Evolutionary conservation across 1,140 invertebrate genomes (phyloP).

Genomic region (Chrysoperla carnea): DNA sequence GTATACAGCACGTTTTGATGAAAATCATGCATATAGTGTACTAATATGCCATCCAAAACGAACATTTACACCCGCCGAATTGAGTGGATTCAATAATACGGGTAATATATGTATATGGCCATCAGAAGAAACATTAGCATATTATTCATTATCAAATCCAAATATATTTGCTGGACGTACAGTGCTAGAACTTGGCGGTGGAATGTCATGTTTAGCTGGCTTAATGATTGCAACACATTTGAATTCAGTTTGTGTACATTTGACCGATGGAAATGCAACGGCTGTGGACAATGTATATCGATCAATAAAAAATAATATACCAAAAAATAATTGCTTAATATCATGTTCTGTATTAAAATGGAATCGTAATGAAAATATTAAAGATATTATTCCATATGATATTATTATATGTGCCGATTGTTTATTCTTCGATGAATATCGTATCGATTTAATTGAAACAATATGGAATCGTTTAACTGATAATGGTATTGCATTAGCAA

Average conservation of each 20-base stretch:
- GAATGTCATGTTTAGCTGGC: conserved; percentile 72
- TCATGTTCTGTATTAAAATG: conserved; percentile 28
- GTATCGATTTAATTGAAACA: conserved; percentile 48
- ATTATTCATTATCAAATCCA: conserved; percentile 50
- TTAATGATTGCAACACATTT: conserved; percentile 53
- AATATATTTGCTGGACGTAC: conserved; percentile 41
- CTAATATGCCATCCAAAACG: conserved; percentile 37
- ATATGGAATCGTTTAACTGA: conserved; percentile 46
- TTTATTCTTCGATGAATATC: conserved; percentile 65
- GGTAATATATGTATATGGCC: conserved; percentile 87
- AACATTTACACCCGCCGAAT: conserved; percentile 43
- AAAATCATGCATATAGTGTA: conserved; percentile 23
- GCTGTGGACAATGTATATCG: conserved; percentile 56
- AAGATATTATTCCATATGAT: conserved; percentile 33
- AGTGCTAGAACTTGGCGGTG: conserved; percentile 65
- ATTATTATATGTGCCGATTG: conserved; percentile 62
- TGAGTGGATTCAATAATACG: conserved; percentile 79
- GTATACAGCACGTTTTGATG: conserved; percentile 29
- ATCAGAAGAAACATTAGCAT: conserved; percentile 68
- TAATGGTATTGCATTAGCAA: conserved; percentile 47
- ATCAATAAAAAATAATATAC: conserved; percentile 41
- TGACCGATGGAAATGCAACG: conserved; percentile 64
- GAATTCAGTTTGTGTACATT: conserved; percentile 32
- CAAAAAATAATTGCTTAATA: conserved; percentile 19
- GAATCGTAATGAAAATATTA: conserved; percentile 16